Conservation (phyloP, 2,888 invertebrate species). For the Acanthosoma haemorrhoidale region DNA sequence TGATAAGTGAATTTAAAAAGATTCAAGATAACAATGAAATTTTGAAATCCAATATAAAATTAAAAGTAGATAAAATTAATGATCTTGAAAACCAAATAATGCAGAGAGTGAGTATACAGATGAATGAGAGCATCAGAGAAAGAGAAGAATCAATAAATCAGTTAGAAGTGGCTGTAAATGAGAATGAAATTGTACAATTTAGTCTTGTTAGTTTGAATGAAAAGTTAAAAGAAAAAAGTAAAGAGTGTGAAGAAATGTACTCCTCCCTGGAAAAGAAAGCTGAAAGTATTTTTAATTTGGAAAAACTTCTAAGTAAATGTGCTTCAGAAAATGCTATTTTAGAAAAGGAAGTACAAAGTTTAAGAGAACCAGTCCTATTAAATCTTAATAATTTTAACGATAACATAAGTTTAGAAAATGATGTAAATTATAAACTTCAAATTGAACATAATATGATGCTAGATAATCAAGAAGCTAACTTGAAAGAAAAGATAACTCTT, state of each 20-base stretch:
- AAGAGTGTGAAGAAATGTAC: background rate
- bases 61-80: background rate
- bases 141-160: constrained; percentile 8
- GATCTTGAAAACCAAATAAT: constrained; percentile 3
- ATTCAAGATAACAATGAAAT: constrained; percentile 15
- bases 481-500: no score
- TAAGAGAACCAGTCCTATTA: background rate
- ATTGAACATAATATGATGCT: background rate
- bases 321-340: constrained; percentile 11
- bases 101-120: background rate
- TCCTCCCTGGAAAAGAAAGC: background rate
- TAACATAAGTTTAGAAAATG: background rate
- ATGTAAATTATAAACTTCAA: background rate
- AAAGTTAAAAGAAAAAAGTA: constrained; percentile 4
- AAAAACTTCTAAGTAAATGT: constrained; percentile 11
- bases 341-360: constrained; percentile 2
- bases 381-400: background rate
- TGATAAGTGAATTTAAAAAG: constrained; percentile 18
- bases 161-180: background rate
- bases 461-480: background rate
- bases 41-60: background rate
- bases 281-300: constrained; percentile 14
- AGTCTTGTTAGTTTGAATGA: background rate
- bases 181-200: background rate
- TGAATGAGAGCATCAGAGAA: background rate